Conservation (phyloP, 2,113 vertebrate genomes). For the Poecilia latipinna region DNA sequence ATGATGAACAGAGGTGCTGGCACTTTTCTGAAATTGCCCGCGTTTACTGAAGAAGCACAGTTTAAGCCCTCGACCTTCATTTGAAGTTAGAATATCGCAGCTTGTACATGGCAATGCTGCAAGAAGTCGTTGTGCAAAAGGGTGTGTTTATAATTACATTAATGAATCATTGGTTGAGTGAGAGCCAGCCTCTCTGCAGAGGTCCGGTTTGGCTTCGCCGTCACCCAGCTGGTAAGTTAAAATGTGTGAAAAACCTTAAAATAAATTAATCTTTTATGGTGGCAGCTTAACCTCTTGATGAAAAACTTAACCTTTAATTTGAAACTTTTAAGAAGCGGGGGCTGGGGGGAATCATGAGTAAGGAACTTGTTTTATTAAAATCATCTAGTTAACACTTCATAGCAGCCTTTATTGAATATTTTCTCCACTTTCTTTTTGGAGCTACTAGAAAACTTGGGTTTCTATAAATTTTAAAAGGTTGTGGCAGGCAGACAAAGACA, state of each 20-base stretch:
- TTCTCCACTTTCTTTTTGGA: not conserved
- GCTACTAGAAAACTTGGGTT: not conserved
- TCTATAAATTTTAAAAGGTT: not conserved
- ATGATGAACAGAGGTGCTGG: slow-evolving; percentile 15
- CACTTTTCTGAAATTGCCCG: slow-evolving; percentile 24
- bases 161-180: slow-evolving; percentile 49
- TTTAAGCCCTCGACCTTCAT: not conserved
- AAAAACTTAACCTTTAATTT: no score
- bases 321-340: no score
- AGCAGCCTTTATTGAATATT: not conserved
- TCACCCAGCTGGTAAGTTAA: slow-evolving; percentile 34
- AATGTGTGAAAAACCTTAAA: not conserved
- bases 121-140: slow-evolving; percentile 15
- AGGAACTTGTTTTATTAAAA: not conserved
- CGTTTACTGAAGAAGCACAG: not conserved
- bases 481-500: not conserved
- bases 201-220: slow-evolving; percentile 30
- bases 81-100: slow-evolving; percentile 1
- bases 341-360: no score
- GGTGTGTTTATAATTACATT: slow-evolving; percentile 32
- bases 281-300: no score
- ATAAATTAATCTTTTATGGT: not conserved
- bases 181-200: slow-evolving; percentile 40
- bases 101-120: slow-evolving; percentile 13
- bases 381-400: not conserved